phyloP scores from a whole-genome alignment of 2,797 vertebrate species.

The Leptatherina wallacei region DNA sequence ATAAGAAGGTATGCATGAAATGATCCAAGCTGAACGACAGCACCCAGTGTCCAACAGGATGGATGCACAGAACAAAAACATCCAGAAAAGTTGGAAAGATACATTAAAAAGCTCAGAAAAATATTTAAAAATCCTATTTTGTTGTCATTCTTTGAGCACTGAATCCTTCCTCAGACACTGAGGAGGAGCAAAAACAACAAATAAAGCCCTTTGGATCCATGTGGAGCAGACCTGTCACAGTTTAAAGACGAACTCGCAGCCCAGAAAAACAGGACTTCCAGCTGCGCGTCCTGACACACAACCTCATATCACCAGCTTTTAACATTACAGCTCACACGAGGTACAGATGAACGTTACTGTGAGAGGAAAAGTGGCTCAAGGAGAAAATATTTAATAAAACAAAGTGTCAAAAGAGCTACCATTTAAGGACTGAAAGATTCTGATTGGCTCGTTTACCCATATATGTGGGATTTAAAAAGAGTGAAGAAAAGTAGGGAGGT shows the following conservation, averaged over 20 bases:
- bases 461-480: too few species aligned
- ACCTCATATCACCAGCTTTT: too few species aligned
- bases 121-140: not conserved
- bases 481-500: too few species aligned
- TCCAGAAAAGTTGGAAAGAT: not conserved
- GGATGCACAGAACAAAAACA: not conserved
- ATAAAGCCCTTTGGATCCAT: not conserved
- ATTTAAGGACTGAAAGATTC: too few species aligned
- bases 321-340: not conserved
- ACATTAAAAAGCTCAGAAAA: not conserved
- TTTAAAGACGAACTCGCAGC: not conserved
- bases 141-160: not conserved
- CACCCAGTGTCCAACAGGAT: too few species aligned
- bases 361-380: too few species aligned
- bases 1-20: not conserved
- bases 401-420: too few species aligned
- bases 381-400: too few species aligned
- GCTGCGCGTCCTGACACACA: not conserved
- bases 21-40: not conserved
- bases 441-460: too few species aligned
- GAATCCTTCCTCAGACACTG: not conserved
- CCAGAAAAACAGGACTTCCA: not conserved
- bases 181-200: not conserved
- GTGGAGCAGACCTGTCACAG: not conserved
- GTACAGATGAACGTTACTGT: too few species aligned